Base-by-base conservation (phyloP, 2,888 invertebrate species). In the Nomada hirtipes region DNA sequence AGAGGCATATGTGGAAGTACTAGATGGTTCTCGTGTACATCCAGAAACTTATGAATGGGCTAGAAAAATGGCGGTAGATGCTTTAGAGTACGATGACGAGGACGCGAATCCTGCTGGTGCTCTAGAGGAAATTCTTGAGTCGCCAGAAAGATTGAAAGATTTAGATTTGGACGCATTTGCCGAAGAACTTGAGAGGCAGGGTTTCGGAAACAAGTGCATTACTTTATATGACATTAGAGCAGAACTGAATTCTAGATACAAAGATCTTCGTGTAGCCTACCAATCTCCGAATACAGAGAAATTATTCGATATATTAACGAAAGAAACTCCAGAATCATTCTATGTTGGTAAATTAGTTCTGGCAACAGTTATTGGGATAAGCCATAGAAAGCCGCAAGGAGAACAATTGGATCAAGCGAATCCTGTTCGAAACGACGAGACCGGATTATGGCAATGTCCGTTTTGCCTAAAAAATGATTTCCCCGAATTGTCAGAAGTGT, bases 31-130 rank as follows among this genome's bases (percentile, higher is more conserved):
- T 0, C 96, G 99, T 89, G 99, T 99, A 0, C 99, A 99, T 94
- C 99, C 99, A 0, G 99, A 99, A 94, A 98, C 99, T 0, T 99
- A 99, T 93, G 99, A 99, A 92, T 99, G 99, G 99, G 99, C 99
- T 0, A 95, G 99, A 57, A 99, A 99, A 94, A 99, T 99, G 99
- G 99, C 99, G 0, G 99, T 99, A 0, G 99, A 99, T 94, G 99
- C 99, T 0, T 94, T 99, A 64, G 99, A 99, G 91, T 99, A 99
- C 90, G 99, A 99, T 91, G 99, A 99, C 91, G 98, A 98, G 92
- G 98, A 98, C 88, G 97, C 97, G 0, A 98, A 99, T 94, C 99
- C 99, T 0, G 99, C 99, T 0, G 98, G 98, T 0, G 99, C 99
- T 18, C 94, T 99, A 42, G 99, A 99, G 94, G 99, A 99, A 94